A percentile compares a stretch with the other conserved stretches of the same genome.
phyloP scores from a whole-genome alignment of 2,888 invertebrate species.

The Limnephilus lunatus region DNA sequence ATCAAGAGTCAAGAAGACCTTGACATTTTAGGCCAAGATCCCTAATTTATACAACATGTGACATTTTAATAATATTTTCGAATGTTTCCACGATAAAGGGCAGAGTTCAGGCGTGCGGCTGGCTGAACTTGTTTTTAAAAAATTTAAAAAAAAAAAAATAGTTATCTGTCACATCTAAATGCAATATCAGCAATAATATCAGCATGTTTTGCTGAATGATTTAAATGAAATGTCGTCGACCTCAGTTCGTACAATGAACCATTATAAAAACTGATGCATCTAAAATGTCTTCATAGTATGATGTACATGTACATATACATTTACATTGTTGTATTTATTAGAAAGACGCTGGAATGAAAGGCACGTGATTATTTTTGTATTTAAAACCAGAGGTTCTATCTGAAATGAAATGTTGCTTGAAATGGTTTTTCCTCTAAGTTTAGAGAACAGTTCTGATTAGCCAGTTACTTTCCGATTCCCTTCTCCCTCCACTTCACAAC shows the following conservation, averaged over 20 bases:
- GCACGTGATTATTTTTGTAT: not conserved
- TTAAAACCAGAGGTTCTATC: not conserved
- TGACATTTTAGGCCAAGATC: not conserved
- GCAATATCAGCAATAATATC: not conserved
- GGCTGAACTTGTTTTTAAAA: not conserved
- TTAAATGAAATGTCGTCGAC: not conserved
- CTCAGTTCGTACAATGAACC: not conserved
- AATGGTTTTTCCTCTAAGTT: not conserved
- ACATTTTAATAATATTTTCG: slow-evolving; percentile 6
- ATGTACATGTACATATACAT: not conserved
- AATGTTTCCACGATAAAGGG: not conserved
- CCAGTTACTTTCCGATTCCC: not conserved
- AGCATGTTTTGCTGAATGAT: not conserved
- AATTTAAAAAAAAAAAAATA: not conserved
- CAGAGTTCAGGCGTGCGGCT: not conserved
- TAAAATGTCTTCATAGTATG: not conserved
- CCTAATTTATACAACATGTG: not conserved
- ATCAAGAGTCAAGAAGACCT: not conserved
- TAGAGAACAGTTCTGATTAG: not conserved
- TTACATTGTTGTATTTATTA: not conserved
- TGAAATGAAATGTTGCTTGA: not conserved
- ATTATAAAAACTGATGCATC: not conserved
- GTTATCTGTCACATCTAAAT: not conserved
- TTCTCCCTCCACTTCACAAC: too few relatives aligned
- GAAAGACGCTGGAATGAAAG: not conserved